Conservation (phyloP, 2,888 invertebrate species). For the Gortyna flavago region DNA sequence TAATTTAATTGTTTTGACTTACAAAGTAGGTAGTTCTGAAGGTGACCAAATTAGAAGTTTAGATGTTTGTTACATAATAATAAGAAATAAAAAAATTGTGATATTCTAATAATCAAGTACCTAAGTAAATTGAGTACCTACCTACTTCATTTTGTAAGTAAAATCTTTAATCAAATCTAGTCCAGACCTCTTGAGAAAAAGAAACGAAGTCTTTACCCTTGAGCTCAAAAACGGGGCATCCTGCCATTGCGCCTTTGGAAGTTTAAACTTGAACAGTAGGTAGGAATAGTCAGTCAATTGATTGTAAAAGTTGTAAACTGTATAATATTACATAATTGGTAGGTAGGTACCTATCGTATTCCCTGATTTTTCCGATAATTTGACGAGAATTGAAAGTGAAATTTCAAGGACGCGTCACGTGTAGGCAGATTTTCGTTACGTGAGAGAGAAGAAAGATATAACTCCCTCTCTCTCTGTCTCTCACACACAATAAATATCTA, state of each 20-base stretch:
- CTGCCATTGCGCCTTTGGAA: neutral
- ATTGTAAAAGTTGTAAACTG: no score
- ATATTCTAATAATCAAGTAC: neutral
- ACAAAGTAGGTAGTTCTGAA: conserved; percentile 53
- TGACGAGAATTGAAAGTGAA: neutral
- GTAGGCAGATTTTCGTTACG: neutral
- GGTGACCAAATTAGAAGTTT: conserved; percentile 41
- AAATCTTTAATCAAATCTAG: neutral
- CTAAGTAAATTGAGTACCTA: no score
- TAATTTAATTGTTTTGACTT: conserved; percentile 49
- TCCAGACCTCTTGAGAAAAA: neutral
- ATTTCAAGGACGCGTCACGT: neutral
- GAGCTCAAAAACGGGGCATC: neutral
- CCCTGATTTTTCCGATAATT: neutral
- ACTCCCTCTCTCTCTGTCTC: neutral
- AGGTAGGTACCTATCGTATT: neutral
- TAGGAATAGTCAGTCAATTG: neutral
- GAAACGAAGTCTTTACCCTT: neutral
- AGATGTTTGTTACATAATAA: neutral
- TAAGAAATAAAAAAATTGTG: conserved; percentile 4
- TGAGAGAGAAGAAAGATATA: neutral
- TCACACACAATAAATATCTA: neutral
- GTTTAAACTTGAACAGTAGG: neutral
- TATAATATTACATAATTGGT: no score
- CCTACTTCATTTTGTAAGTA: neutral